These are phyloP conservation scores for Petrocephalus schoutedeni DNA, from an alignment of 2,797 vertebrate species.

Conservation along the genomic window DNA sequence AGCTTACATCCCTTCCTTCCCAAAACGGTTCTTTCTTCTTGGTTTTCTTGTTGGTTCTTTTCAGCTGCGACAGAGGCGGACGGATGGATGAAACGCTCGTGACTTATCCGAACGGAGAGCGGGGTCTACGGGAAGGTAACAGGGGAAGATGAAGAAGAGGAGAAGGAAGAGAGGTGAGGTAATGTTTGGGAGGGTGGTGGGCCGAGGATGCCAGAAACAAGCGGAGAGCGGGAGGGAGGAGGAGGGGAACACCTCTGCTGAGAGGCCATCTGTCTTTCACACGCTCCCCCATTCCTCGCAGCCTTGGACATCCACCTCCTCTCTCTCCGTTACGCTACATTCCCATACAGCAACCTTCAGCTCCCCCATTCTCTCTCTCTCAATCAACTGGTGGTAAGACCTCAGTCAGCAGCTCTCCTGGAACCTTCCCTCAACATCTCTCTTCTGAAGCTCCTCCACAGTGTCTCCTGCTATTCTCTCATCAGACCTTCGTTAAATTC, in stretches of 20 bases:
- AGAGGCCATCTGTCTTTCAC: constrained; percentile 73
- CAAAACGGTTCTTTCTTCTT: not conserved
- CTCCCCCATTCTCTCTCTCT: not conserved
- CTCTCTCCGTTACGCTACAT: not conserved
- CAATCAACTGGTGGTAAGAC: constrained; percentile 9
- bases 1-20: not conserved
- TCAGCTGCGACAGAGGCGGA: not conserved
- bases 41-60: not conserved
- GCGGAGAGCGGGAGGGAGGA: constrained; percentile 51
- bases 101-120: not conserved
- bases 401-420: not conserved
- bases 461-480: not conserved
- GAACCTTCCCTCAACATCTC: not conserved
- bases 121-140: not conserved
- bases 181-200: constrained; percentile 26
- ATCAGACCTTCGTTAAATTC: not conserved
- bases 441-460: not conserved
- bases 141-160: constrained; percentile 21
- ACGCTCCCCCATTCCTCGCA: constrained; percentile 43
- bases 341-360: constrained; percentile 24
- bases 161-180: constrained; percentile 30
- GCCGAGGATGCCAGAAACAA: constrained; percentile 58
- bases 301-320: constrained; percentile 37
- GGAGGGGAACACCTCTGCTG: constrained; percentile 68
- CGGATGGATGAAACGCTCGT: not conserved